These are phyloP conservation scores for Microcebus tavaratra DNA, from an alignment of 2,113 vertebrate genomes.

Conservation along the genomic window DNA sequence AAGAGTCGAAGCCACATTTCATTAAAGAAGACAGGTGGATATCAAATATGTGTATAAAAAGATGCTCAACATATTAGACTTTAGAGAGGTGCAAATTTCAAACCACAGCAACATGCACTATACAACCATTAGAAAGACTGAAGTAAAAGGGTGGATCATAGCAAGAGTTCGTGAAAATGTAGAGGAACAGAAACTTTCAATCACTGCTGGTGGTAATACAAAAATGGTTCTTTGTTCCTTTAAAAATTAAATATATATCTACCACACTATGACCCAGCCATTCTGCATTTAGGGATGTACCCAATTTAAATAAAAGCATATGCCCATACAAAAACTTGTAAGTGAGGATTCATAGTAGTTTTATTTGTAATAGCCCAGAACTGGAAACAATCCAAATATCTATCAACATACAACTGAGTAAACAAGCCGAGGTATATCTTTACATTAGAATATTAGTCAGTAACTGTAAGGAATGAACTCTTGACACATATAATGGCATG, in stretches of 20 bases:
- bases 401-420: background rate
- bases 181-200: background rate
- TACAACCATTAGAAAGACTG: background rate
- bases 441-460: background rate
- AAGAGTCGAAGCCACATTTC: background rate
- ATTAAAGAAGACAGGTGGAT: background rate
- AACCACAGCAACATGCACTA: background rate
- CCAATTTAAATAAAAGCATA: constrained; percentile 14
- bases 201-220: background rate
- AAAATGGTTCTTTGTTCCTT: background rate
- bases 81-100: background rate
- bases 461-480: background rate
- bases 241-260: background rate
- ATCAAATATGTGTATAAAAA: background rate
- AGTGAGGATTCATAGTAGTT: background rate
- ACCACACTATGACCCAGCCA: background rate
- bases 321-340: background rate
- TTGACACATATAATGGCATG: background rate
- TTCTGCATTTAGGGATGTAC: background rate
- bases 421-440: background rate
- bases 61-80: background rate
- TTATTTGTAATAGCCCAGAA: background rate
- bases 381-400: background rate
- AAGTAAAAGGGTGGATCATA: background rate
- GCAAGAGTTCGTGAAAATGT: background rate